Base-by-base conservation (phyloP, 2,113 vertebrate genomes). In the Rhegmatorhina hoffmannsi region DNA sequence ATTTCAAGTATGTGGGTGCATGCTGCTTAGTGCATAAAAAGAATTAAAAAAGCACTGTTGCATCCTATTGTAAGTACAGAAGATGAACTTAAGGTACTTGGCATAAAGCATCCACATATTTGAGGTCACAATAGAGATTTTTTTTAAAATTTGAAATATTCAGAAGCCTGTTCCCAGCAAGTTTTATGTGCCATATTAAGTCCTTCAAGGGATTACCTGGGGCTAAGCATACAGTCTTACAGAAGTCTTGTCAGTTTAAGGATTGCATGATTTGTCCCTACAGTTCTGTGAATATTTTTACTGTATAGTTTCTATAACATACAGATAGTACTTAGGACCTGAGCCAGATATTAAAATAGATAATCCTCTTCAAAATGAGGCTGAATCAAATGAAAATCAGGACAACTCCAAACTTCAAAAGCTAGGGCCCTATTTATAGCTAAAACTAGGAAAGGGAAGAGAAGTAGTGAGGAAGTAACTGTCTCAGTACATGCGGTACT, bases 311-410 rank as follows among this genome's bases (percentile, higher is more conserved):
- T 88, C 68, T 84, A 8, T 38, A 73, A 75, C 28, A n/a, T 7
- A 68, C 15, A 56, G 31, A 38, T 20, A 56, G 9, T 55, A 34
- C n/a, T 55, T 28, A 89, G 52, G 56, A 58, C 23, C 46, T 92
- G 83, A 92, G 94, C 36, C 47, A 76, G 83, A 68, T 93, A 66
- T 82, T 89, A 87, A 89, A 95, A 95, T 68, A 93, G 70, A 72
- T 47, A 90, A 47, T 79, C 23, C 46, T 62, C 40, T 60, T 75
- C 85, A 90, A 29, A 96, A 92, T 50, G 49, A 94, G 83, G 52
- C 56, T 94, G 40, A 44, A 67, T 36, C n/a, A 78, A 80, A 72
- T 1, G 5, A 88, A 95, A 96, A 93, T 58, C 82, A 87, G 92
- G 80, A 36, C 90, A 94, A 19, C 33, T 68, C 13, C 28, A 38